phyloP scores from a whole-genome alignment of 1,140 invertebrate species.

The Meloidogyne exigua region DNA sequence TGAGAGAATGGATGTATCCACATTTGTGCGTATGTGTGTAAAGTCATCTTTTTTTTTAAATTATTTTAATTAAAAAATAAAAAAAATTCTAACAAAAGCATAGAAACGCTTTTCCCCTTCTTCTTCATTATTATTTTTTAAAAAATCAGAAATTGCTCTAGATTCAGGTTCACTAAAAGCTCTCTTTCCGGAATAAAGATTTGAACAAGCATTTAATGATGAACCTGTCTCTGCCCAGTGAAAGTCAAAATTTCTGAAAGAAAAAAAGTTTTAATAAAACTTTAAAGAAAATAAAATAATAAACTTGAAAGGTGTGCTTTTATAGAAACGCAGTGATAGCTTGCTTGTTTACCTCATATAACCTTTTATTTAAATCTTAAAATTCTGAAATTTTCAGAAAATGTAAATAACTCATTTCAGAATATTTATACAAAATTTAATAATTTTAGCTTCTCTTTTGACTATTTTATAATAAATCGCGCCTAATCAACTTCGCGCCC shows the following conservation, averaged over 20 bases:
- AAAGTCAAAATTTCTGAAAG: conserved; percentile 56
- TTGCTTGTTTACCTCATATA: background rate
- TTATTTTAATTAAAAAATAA: background rate
- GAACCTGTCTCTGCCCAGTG: conserved; percentile 61
- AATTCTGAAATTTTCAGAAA: no score
- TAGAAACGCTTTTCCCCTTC: background rate
- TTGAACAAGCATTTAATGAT: conserved; percentile 59
- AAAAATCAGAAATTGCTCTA: conserved; percentile 36
- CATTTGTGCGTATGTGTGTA: conserved; percentile 63
- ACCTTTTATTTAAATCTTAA: no score
- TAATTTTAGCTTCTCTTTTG: no score
- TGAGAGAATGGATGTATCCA: conserved; percentile 64
- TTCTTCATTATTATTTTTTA: conserved; percentile 8
- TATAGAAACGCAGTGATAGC: no score
- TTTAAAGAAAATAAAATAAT: no score
- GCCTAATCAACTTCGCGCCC: background rate
- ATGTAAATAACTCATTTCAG: no score
- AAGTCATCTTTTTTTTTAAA: conserved; percentile 46
- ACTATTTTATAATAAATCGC: no score
- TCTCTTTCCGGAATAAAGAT: conserved; percentile 55
- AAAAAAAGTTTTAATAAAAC: no score
- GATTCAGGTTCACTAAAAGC: conserved; percentile 63
- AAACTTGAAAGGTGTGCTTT: no score
- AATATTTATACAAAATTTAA: no score
- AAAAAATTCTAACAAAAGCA: conserved; percentile 9